Conservation (phyloP, 2,113 vertebrate species). For the Heterotis niloticus region DNA sequence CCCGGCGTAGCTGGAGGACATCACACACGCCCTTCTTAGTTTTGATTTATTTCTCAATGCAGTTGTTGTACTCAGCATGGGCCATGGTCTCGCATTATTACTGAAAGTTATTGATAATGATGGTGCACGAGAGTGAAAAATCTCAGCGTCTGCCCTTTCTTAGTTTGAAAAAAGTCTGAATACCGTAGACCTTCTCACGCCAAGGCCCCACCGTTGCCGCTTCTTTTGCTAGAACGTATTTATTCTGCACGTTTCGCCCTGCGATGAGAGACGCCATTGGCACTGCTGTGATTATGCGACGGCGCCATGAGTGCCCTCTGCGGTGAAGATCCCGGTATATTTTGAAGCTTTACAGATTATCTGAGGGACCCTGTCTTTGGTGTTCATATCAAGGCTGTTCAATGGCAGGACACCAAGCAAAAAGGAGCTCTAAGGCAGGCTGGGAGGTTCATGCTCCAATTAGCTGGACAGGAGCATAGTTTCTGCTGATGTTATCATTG, state of each 20-base stretch:
- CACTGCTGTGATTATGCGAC: background rate
- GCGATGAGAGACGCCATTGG: background rate
- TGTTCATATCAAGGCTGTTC: conserved; percentile 10
- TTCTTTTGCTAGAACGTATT: background rate
- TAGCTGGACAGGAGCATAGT: conserved; percentile 19
- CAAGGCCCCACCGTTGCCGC: no score
- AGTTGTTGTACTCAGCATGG: background rate
- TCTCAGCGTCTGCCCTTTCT: no score
- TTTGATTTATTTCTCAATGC: background rate
- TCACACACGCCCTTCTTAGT: background rate
- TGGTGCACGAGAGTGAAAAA: no score
- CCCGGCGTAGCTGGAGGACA: background rate
- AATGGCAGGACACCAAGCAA: conserved; percentile 7
- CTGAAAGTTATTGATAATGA: no score
- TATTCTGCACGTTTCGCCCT: background rate
- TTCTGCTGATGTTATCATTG: conserved; percentile 26
- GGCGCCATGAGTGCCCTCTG: background rate
- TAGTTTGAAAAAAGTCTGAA: no score
- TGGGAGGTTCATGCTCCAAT: conserved; percentile 29
- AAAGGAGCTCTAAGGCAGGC: background rate
- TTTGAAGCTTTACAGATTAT: conserved; percentile 15
- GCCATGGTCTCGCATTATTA: background rate
- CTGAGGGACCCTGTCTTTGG: conserved; percentile 4
- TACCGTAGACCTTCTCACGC: no score
- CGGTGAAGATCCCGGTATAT: background rate